Percentiles rank a stretch among this genome's conserved stretches.
These are phyloP conservation scores for Drosophila sulfurigaster DNA, from an alignment of 1,140 invertebrate species.

Conservation along the genomic window DNA sequence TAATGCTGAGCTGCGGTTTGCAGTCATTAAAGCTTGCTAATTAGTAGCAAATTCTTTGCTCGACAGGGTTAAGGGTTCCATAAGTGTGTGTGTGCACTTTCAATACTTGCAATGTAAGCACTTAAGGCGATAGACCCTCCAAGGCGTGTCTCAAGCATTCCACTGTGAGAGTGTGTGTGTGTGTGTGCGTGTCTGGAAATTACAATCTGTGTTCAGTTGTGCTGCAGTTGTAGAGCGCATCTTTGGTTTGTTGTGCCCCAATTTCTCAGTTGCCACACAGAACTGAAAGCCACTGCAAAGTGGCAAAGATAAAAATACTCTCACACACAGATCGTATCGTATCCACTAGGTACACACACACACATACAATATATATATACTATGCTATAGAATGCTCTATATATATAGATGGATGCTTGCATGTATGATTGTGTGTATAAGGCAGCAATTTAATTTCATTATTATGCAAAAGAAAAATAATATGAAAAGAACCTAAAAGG, in stretches of 20 bases:
- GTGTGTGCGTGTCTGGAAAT: slow-evolving; percentile 5
- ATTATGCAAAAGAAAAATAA: slow-evolving; percentile 57
- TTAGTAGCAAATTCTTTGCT: slow-evolving; percentile 3
- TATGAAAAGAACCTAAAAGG: slow-evolving; percentile 29
- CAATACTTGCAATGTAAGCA: not conserved
- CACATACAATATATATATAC: too few relatives aligned
- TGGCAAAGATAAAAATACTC: slow-evolving; percentile 42
- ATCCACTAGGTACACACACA: slow-evolving; percentile 18
- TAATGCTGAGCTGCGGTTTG: not conserved
- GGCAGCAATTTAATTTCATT: slow-evolving; percentile 59
- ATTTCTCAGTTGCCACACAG: slow-evolving; percentile 28
- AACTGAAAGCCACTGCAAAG: slow-evolving; percentile 37
- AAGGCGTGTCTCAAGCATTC: not conserved
- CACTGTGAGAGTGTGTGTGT: not conserved
- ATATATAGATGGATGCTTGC: slow-evolving; percentile 1
- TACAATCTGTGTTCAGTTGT: slow-evolving; percentile 2
- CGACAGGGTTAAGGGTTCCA: too few relatives aligned
- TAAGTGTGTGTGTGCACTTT: not conserved
- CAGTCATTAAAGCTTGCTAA: not conserved
- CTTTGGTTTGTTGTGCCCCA: slow-evolving; percentile 30
- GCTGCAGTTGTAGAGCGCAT: slow-evolving; percentile 17
- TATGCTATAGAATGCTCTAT: not conserved
- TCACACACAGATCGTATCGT: slow-evolving; percentile 22
- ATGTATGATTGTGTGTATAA: slow-evolving; percentile 28
- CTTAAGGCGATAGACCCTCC: not conserved